Evolutionary conservation across 2,113 vertebrate genomes (phyloP).

Genomic region (Cyprinodon brontotheroides): DNA sequence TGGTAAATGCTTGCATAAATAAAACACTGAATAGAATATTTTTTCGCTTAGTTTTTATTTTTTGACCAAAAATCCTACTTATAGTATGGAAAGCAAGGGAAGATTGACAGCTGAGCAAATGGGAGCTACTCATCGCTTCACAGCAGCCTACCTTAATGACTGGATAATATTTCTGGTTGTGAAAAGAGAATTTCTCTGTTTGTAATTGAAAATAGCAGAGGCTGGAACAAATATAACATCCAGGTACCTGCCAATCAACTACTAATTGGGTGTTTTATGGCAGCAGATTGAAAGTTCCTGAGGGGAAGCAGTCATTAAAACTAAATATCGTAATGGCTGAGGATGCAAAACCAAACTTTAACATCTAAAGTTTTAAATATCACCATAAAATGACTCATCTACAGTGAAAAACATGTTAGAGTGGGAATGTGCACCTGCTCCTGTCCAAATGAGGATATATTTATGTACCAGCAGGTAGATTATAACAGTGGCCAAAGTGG

Average conservation of each 20-base stretch:
- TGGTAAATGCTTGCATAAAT: neutral
- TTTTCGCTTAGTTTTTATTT: neutral
- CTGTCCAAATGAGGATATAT: too few relatives aligned
- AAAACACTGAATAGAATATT: neutral
- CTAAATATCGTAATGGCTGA: conserved; percentile 20
- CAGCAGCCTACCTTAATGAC: conserved; percentile 25
- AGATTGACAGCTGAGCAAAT: conserved; percentile 8
- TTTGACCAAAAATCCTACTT: conserved; percentile 7
- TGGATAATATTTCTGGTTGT: conserved; percentile 23
- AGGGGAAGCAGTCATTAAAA: conserved; percentile 28
- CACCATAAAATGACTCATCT: neutral
- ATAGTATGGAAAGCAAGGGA: neutral
- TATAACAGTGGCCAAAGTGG: too few relatives aligned
- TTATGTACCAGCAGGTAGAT: too few relatives aligned
- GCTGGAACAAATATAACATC: conserved; percentile 11
- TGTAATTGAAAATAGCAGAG: conserved; percentile 28
- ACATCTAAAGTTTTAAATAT: neutral
- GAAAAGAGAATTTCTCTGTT: conserved; percentile 11
- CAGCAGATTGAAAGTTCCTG: conserved; percentile 16
- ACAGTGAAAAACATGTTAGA: neutral
- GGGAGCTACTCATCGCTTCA: conserved; percentile 1
- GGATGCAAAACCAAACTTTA: neutral
- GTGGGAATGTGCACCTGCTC: too few relatives aligned
- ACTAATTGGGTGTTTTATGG: conserved; percentile 40
- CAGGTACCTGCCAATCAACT: conserved; percentile 23